phyloP scores from a whole-genome alignment of 2,113 vertebrate genomes.

The Saccopteryx leptura region DNA sequence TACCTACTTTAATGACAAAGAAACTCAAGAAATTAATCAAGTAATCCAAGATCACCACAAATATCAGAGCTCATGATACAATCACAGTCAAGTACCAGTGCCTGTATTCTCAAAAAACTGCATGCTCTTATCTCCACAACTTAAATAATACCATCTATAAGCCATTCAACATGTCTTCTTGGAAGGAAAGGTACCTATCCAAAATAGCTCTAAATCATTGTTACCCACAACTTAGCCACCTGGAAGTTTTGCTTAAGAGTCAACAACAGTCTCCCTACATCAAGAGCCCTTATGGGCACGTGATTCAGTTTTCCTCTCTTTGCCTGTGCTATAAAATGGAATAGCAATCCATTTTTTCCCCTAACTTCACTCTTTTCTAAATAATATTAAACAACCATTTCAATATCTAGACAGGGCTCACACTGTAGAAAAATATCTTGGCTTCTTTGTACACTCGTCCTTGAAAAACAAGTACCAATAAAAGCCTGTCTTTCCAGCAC shows the following conservation, averaged over 20 bases:
- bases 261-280: background rate
- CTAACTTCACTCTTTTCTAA: slow-evolving; percentile 9
- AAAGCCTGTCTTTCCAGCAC: background rate
- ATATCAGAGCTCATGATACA: background rate
- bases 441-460: background rate
- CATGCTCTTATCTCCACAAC: background rate
- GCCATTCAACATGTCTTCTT: background rate
- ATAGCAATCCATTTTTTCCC: background rate
- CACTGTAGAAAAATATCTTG: background rate
- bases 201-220: background rate
- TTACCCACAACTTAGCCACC: background rate
- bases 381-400: slow-evolving; percentile 35
- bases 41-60: background rate
- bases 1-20: slow-evolving; percentile 33
- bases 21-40: background rate
- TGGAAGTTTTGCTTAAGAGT: background rate
- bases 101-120: background rate
- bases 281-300: background rate
- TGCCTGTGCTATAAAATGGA: background rate
- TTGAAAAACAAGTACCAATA: background rate
- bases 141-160: background rate
- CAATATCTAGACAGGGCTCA: background rate
- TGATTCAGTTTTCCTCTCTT: background rate
- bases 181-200: background rate
- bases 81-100: background rate